Evolutionary conservation across 2,888 invertebrate species (phyloP), one percentile per base, ranked within the genome.

Genomic region (Oithona nana): DNA sequence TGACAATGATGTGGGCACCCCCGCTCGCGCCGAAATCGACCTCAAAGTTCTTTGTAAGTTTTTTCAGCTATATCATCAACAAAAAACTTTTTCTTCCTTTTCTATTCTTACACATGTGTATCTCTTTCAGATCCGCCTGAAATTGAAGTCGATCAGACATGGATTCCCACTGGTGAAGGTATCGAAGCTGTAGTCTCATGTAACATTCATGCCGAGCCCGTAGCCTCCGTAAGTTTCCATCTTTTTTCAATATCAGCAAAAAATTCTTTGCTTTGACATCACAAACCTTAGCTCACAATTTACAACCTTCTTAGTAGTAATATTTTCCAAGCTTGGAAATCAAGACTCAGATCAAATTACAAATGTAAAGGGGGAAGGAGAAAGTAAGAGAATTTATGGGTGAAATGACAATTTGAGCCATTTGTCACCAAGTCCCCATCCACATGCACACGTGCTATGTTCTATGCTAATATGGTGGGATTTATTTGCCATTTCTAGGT

Each of bases 101-200:
- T 16, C 39, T 39, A 11, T 39, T 39, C 39, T 39, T 39, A 20
- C 26, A 16, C 3, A 20, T 49, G n/a, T 49, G 22, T 20, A 49
- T 22, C 50, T 26, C 8, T 64, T 66, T n/a, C 75, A 82, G 82
- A 81, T 73, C 81, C 82, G 0, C 82, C 82, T 3, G 82, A 82
- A 71, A 82, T 82, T 66, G 80, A 80, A 63, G 81, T 82, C 68
- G 82, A 82, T 71, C 74, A 81, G 61, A 80, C 81, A 8, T 82
- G 82, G 82, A 80, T 82, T 60, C 82, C 82, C 71, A 81, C 81
- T 0, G 82, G 82, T 0, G 82, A 82, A 68, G 82, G 81, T 0
- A 81, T 80, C 71, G 75, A 81, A 66, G 81, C 82, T 2, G 81
- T 81, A 68, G 75, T 82, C 39, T 77, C 82, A 39, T 83, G 82